A percentile compares a stretch with the other conserved stretches of the same genome.
Conservation (phyloP, 2,113 vertebrate species). For the Gnathochromis pfefferi region DNA sequence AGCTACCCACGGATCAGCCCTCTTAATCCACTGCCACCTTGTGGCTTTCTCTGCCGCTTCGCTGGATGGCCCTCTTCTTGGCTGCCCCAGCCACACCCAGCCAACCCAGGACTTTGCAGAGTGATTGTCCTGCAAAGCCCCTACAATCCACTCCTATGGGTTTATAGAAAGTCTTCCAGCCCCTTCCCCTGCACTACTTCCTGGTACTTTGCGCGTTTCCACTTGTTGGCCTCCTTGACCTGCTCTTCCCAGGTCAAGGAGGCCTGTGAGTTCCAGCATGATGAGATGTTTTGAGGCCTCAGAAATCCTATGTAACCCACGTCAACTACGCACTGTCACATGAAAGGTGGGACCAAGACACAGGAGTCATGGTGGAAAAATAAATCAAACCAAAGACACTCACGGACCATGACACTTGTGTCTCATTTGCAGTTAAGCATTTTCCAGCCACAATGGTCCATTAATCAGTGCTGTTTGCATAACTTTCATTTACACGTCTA, state of each 20-base stretch:
- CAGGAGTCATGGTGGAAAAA: background rate
- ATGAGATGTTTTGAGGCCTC: background rate
- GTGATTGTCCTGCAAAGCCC: background rate
- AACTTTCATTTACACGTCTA: background rate
- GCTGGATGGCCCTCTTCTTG: background rate
- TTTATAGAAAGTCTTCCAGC: background rate
- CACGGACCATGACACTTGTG: background rate
- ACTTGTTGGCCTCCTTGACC: background rate
- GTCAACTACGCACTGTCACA: accelerated
- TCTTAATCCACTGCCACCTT: background rate
- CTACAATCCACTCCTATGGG: background rate
- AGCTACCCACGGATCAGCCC: accelerated
- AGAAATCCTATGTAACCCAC: background rate
- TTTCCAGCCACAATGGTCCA: background rate
- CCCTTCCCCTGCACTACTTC: background rate
- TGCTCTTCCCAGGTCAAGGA: background rate
- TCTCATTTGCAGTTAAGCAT: background rate
- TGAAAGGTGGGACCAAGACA: background rate
- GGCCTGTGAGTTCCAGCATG: background rate
- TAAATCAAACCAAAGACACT: background rate
- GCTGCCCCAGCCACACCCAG: background rate
- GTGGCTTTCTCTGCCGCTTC: background rate
- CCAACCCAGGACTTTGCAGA: background rate
- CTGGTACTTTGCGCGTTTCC: background rate
- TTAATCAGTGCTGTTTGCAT: background rate